These are phyloP conservation scores for Lutraria lutraria DNA, from an alignment of 2,888 invertebrate genomes.

Conservation along the genomic window DNA sequence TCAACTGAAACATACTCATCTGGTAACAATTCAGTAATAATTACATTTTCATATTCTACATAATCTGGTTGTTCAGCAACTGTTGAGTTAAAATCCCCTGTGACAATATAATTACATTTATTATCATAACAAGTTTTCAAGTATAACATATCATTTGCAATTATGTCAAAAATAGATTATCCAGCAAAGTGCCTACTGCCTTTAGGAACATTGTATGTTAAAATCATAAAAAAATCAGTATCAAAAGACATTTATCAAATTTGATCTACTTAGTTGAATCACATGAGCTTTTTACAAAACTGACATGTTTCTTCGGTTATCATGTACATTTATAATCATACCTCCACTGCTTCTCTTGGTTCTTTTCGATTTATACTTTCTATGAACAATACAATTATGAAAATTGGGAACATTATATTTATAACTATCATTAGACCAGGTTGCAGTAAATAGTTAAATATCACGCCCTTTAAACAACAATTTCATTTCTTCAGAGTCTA, in stretches of 20 bases:
- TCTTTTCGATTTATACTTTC: background rate
- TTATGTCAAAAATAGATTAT: background rate
- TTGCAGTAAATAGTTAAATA: background rate
- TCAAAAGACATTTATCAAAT: background rate
- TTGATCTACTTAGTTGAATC: background rate
- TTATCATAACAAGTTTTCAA: background rate
- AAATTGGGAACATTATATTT: background rate
- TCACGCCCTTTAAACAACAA: background rate
- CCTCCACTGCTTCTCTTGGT: no score
- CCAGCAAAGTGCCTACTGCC: background rate
- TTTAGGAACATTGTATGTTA: background rate
- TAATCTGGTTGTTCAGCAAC: background rate
- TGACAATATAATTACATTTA: background rate
- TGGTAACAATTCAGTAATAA: background rate
- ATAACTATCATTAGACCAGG: background rate
- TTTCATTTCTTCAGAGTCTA: background rate
- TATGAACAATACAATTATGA: background rate
- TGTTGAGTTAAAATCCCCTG: background rate
- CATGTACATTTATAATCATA: background rate
- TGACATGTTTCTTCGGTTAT: background rate
- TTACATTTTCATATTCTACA: background rate
- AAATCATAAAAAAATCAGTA: background rate
- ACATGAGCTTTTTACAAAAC: background rate
- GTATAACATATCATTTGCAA: background rate
- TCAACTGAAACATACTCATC: background rate